phyloP scores from a whole-genome alignment of 2,113 vertebrate species.

The Platanista minor region DNA sequence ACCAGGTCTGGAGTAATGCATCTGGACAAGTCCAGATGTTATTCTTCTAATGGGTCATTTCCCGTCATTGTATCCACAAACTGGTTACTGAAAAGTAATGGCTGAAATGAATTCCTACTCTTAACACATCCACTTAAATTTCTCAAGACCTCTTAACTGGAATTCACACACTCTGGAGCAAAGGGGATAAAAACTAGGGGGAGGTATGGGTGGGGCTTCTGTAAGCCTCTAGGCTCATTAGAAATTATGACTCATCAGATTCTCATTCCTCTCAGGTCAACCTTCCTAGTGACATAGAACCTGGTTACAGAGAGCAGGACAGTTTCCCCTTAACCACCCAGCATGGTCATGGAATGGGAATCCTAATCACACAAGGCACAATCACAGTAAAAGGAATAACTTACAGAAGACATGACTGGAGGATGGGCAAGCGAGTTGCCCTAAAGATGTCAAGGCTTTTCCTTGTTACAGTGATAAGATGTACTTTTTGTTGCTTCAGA shows the following conservation, averaged over 20 bases:
- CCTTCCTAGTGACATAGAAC: neutral
- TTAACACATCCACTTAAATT: neutral
- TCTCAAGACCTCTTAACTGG: neutral
- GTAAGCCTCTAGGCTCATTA: neutral
- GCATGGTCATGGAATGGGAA: neutral
- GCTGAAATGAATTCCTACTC: neutral
- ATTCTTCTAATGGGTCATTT: neutral
- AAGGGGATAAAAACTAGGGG: neutral
- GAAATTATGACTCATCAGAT: neutral
- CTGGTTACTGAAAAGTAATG: neutral
- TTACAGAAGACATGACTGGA: neutral
- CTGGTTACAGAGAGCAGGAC: neutral
- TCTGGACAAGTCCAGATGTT: neutral
- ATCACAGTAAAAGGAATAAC: neutral
- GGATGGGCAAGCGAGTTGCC: neutral
- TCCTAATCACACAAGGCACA: neutral
- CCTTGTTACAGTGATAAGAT: neutral
- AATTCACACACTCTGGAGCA: neutral
- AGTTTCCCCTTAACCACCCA: neutral
- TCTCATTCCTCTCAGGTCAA: neutral
- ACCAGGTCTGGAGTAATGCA: neutral
- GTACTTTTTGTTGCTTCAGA: neutral
- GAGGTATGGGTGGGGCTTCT: neutral
- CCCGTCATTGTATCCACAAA: neutral
- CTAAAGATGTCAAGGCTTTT: constrained; percentile 17